These are phyloP conservation scores for Callyntrura sp. DNA, from an alignment of 2,888 invertebrate genomes.

Conservation along the genomic window DNA sequence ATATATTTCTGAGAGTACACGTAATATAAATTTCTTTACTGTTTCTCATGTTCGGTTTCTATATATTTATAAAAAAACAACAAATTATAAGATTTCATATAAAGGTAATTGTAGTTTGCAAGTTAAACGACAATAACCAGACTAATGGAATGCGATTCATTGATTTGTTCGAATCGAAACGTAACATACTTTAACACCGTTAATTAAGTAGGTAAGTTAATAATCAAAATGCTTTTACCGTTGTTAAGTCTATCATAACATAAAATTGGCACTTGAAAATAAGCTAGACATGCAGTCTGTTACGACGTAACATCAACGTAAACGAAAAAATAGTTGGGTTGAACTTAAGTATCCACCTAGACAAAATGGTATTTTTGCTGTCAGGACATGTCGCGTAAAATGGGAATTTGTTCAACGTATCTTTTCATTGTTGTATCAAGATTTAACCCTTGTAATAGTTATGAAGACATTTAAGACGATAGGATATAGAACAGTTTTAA, in stretches of 20 bases:
- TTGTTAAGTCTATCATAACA: background rate
- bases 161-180: background rate
- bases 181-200: background rate
- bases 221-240: background rate
- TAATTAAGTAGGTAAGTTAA: background rate
- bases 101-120: too few relatives aligned
- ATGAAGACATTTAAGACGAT: background rate
- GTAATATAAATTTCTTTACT: background rate
- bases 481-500: background rate
- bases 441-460: background rate
- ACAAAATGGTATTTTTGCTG: background rate
- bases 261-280: conserved; percentile 63
- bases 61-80: conserved; percentile 5
- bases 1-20: background rate
- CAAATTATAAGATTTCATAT: background rate
- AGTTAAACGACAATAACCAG: background rate
- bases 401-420: background rate
- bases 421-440: background rate
- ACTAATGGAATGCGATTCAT: background rate
- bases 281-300: conserved; percentile 13
- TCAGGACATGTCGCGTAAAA: background rate
- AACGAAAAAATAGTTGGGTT: background rate
- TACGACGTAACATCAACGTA: background rate
- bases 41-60: background rate
- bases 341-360: background rate